These are phyloP conservation scores for Luscinia luscinia DNA, from an alignment of 2,797 vertebrate species.

Conservation along the genomic window DNA sequence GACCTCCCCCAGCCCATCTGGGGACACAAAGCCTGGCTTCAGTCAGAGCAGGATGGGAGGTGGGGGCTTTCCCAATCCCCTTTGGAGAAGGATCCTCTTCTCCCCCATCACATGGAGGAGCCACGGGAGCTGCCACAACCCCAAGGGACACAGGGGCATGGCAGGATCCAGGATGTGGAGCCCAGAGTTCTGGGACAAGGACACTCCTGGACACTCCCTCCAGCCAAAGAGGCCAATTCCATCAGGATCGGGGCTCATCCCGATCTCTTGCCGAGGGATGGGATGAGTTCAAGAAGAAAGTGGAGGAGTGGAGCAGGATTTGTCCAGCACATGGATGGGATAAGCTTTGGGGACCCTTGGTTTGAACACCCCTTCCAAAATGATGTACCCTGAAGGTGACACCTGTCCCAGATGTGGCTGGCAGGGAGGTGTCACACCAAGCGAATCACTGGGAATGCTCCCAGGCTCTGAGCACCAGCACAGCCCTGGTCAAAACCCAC, in stretches of 20 bases:
- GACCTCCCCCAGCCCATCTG: background rate
- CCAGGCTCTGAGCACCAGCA: rapidly evolving
- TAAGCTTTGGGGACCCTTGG: rapidly evolving
- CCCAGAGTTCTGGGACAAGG: background rate
- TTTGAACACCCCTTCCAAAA: background rate
- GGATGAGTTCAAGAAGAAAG: background rate
- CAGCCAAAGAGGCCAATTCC: rapidly evolving
- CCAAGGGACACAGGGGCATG: background rate
- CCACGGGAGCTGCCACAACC: rapidly evolving
- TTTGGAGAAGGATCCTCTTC: background rate
- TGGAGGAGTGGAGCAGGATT: background rate
- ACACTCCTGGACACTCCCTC: background rate
- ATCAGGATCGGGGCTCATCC: rapidly evolving
- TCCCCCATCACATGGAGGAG: background rate
- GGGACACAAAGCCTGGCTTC: background rate
- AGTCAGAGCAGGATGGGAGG: rapidly evolving
- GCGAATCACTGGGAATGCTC: rapidly evolving
- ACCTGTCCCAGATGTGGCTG: rapidly evolving
- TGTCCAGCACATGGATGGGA: rapidly evolving
- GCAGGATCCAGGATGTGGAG: rapidly evolving
- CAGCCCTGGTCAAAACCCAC: rapidly evolving
- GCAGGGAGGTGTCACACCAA: background rate
- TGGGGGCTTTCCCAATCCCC: background rate
- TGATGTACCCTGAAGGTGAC: rapidly evolving
- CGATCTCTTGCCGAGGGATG: rapidly evolving